Percentiles rank a stretch among this genome's conserved stretches.
phyloP scores from a whole-genome alignment of 2,888 invertebrate genomes.

The Tineola bisselliella region DNA sequence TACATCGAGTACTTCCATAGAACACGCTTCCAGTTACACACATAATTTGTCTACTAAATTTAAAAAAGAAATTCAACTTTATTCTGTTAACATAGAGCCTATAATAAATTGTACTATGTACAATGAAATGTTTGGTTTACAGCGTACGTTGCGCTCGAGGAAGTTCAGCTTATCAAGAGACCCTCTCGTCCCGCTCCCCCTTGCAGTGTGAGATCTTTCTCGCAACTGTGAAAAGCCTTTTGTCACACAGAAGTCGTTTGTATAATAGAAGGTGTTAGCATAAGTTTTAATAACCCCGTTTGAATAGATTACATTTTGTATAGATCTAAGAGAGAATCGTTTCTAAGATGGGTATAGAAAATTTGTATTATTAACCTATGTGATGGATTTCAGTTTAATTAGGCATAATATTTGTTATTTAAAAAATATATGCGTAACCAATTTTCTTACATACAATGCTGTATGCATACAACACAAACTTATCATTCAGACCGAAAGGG shows the following conservation, averaged over 20 bases:
- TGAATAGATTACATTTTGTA: background rate
- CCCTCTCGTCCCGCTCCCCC: background rate
- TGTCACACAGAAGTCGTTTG: background rate
- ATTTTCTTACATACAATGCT: background rate
- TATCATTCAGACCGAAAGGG: too few species aligned
- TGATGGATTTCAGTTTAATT: too few species aligned
- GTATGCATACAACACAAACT: too few species aligned
- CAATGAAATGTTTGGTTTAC: background rate
- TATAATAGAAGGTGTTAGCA: background rate
- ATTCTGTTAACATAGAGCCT: background rate
- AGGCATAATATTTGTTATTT: too few species aligned
- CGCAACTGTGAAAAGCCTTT: slow-evolving; percentile 6
- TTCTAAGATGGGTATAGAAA: background rate
- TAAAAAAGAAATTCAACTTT: background rate
- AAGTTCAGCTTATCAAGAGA: slow-evolving; percentile 5
- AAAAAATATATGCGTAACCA: too few species aligned
- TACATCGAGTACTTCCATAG: background rate
- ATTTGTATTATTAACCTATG: background rate
- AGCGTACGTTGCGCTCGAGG: background rate
- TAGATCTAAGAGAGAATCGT: too few species aligned
- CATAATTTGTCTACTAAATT: background rate
- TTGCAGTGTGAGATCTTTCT: background rate
- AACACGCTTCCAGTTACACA: background rate
- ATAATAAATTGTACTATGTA: background rate
- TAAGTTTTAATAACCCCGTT: background rate